Conservation (phyloP, 1,140 invertebrate genomes). For the Frieseomelitta varia region DNA sequence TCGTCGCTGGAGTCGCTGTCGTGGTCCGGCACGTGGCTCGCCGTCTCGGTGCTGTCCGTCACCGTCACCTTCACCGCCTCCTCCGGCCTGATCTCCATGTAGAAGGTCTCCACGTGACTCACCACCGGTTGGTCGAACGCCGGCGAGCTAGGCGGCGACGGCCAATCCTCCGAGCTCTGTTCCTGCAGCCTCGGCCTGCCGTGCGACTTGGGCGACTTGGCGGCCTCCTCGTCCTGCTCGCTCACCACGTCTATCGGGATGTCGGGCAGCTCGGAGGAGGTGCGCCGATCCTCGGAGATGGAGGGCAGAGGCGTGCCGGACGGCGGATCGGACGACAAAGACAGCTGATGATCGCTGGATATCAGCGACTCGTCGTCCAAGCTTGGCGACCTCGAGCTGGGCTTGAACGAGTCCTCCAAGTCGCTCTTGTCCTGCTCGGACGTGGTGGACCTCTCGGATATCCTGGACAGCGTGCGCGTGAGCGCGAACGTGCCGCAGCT, state of each 20-base stretch:
- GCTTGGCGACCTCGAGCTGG: conserved; percentile 89
- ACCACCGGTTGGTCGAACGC: conserved; percentile 85
- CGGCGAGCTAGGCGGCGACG: conserved; percentile 88
- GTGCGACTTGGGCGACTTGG: conserved; percentile 78
- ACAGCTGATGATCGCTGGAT: conserved; percentile 92
- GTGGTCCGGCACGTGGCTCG: conserved; percentile 63
- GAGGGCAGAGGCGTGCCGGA: conserved; percentile 79
- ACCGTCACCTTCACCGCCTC: conserved; percentile 87
- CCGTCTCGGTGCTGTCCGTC: conserved; percentile 83
- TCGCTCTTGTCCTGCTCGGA: conserved; percentile 91
- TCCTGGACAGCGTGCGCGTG: conserved; percentile 89
- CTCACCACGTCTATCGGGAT: conserved; percentile 87
- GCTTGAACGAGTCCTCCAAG: conserved; percentile 92
- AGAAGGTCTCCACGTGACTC: conserved; percentile 93
- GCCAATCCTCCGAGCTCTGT: conserved; percentile 89
- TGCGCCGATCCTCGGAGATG: conserved; percentile 89
- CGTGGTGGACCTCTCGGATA: conserved; percentile 93
- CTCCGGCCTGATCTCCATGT: conserved; percentile 89
- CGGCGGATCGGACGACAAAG: conserved; percentile 90
- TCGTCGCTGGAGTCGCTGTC: conserved; percentile 83
- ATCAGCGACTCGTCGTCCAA: conserved; percentile 91
- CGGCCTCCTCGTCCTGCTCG: conserved; percentile 78
- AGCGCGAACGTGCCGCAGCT: conserved; percentile 88
- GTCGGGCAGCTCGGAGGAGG: conserved; percentile 91
- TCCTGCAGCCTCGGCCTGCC: conserved; percentile 77